phyloP scores from a whole-genome alignment of 2,888 invertebrate species.

The Leptothorax acervorum region DNA sequence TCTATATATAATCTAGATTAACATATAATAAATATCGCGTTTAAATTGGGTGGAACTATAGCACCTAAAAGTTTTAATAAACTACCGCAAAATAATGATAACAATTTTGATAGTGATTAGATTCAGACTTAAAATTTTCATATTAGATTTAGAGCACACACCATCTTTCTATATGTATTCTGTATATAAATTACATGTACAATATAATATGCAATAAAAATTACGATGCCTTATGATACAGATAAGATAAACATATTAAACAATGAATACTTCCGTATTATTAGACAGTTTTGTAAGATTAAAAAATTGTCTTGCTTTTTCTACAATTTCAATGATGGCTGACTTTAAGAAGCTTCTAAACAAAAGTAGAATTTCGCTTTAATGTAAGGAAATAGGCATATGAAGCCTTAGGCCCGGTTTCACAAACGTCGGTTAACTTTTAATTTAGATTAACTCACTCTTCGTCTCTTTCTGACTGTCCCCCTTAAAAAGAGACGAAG shows the following conservation, averaged over 20 bases:
- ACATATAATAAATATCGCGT: conserved; percentile 5
- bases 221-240: background rate
- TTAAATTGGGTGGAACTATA: background rate
- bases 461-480: too few relatives aligned
- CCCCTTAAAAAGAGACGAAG: too few relatives aligned
- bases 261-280: background rate
- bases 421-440: too few relatives aligned
- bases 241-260: conserved; percentile 6
- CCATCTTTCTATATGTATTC: background rate
- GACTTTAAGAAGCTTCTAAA: conserved; percentile 67
- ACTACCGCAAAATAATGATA: conserved; percentile 16
- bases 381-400: background rate
- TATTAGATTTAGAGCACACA: background rate
- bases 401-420: background rate
- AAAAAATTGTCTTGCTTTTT: conserved; percentile 54
- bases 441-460: too few relatives aligned
- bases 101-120: conserved; percentile 14
- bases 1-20: conserved; percentile 4
- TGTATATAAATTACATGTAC: background rate
- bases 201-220: background rate
- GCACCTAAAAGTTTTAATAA: conserved; percentile 25
- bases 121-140: conserved; percentile 26
- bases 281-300: background rate
- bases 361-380: background rate
- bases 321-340: conserved; percentile 69